These are phyloP conservation scores for Sebastes nivosus DNA, from an alignment of 2,797 vertebrate genomes.

Conservation along the genomic window DNA sequence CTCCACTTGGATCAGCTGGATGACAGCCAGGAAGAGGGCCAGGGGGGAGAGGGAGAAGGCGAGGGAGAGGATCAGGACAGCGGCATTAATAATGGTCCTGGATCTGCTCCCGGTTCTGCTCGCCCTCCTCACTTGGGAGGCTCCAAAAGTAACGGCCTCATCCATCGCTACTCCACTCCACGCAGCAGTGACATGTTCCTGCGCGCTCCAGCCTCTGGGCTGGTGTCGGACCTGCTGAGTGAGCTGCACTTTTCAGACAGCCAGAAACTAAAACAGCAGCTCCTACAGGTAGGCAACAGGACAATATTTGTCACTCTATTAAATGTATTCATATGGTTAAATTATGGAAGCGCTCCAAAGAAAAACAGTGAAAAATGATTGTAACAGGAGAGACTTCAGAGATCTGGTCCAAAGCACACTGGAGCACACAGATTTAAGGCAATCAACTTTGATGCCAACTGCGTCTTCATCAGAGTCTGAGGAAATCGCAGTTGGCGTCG, in stretches of 20 bases:
- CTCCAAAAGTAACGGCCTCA: constrained; percentile 78
- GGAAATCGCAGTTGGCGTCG: no score
- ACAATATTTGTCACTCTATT: neutral
- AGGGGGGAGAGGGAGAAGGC: constrained; percentile 62
- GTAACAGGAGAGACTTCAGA: neutral
- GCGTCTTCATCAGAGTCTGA: no score
- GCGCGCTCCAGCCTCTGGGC: constrained; percentile 77
- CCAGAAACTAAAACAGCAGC: constrained; percentile 88
- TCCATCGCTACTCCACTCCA: constrained; percentile 80
- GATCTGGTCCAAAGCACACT: no score
- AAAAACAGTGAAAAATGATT: neutral
- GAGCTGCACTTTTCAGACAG: constrained; percentile 89
- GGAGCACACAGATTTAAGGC: no score
- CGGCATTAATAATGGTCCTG: constrained; percentile 76
- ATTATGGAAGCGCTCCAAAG: neutral
- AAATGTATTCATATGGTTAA: neutral
- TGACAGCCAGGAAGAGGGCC: constrained; percentile 77
- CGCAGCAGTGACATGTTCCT: constrained; percentile 80
- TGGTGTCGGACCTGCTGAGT: constrained; percentile 87
- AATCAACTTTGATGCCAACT: no score
- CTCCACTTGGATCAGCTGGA: constrained; percentile 83
- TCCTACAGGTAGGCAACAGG: constrained; percentile 82
- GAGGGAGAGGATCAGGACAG: constrained; percentile 80
- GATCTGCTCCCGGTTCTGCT: constrained; percentile 72
- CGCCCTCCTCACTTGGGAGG: constrained; percentile 68